A percentile compares a stretch with the other conserved stretches of the same genome.
These are phyloP conservation scores for Hypselothyrea guttata DNA, from an alignment of 2,888 invertebrate species.

Conservation along the genomic window DNA sequence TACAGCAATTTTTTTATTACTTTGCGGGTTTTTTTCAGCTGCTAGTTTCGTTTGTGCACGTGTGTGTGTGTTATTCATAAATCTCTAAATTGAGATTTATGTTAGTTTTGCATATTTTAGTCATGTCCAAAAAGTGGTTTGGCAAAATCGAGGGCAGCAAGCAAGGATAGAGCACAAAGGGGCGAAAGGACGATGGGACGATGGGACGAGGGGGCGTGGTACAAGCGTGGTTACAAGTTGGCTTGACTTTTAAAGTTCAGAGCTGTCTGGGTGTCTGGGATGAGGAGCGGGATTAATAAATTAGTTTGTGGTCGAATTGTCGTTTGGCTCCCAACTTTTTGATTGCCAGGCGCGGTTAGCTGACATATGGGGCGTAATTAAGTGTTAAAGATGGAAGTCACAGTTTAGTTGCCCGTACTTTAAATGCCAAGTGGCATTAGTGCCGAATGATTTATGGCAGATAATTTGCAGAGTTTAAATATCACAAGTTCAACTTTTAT, in stretches of 20 bases:
- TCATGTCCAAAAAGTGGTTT: conserved; percentile 69
- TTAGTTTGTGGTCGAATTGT: conserved; percentile 75
- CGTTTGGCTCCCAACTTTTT: conserved; percentile 72
- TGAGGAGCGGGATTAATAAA: conserved; percentile 65
- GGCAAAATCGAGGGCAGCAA: conserved; percentile 19
- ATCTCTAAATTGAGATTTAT: conserved; percentile 78
- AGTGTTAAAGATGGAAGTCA: conserved; percentile 31
- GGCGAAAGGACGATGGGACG: not conserved
- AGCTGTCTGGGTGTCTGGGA: conserved; percentile 5
- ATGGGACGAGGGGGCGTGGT: not conserved
- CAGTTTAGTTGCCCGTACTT: conserved; percentile 6
- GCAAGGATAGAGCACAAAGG: conserved; percentile 15
- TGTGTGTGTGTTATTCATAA: conserved; percentile 61
- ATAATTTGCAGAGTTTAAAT: not conserved
- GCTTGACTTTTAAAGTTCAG: conserved; percentile 59
- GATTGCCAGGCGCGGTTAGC: conserved; percentile 66
- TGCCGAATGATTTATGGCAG: not conserved
- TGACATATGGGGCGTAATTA: conserved; percentile 71
- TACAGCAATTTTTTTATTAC: conserved; percentile 71
- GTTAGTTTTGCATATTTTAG: conserved; percentile 77
- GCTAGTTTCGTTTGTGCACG: conserved; percentile 11
- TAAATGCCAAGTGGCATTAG: conserved; percentile 7
- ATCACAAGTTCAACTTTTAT: not conserved
- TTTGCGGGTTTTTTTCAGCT: conserved; percentile 42
- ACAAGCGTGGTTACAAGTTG: conserved; percentile 35